phyloP scores from a whole-genome alignment of 2,888 invertebrate species.

The Malthinus seriepunctatus region DNA sequence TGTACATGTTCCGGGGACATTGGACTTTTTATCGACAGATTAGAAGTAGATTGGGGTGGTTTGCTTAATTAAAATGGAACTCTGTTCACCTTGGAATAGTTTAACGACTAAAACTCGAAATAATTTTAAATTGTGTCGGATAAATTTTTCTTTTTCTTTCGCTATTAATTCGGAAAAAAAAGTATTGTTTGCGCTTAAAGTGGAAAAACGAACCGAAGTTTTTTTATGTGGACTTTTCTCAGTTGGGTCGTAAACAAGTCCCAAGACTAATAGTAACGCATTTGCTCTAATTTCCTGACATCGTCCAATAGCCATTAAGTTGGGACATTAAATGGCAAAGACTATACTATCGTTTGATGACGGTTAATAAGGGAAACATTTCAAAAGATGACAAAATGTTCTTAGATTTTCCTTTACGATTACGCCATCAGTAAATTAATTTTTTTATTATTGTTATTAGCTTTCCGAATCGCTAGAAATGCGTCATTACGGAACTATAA shows the following conservation, averaged over 20 bases:
- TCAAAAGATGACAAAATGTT: constrained; percentile 12
- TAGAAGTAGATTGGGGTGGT: constrained; percentile 10
- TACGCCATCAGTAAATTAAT: too few species aligned
- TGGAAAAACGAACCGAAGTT: background rate
- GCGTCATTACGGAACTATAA: too few species aligned
- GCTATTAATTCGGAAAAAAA: constrained; percentile 3
- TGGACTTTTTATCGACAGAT: constrained; percentile 20
- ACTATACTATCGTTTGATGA: constrained; percentile 8
- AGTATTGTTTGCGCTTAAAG: background rate
- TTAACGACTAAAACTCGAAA: background rate
- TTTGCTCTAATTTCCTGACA: constrained; percentile 20
- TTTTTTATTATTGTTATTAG: too few species aligned
- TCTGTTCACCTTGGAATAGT: too few species aligned
- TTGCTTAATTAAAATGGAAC: constrained; percentile 13
- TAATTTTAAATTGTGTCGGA: background rate
- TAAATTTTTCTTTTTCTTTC: background rate
- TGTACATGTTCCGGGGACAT: constrained; percentile 7
- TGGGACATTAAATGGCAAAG: constrained; percentile 7
- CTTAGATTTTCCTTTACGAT: background rate
- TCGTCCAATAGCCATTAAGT: constrained; percentile 16
- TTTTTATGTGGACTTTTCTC: constrained; percentile 9
- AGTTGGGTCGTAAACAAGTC: constrained; percentile 19
- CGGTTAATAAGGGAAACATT: constrained; percentile 13
- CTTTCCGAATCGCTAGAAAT: too few species aligned
- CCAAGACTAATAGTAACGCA: constrained; percentile 19